phyloP scores from a whole-genome alignment of 2,888 invertebrate species.

The Terebella lapidaria region DNA sequence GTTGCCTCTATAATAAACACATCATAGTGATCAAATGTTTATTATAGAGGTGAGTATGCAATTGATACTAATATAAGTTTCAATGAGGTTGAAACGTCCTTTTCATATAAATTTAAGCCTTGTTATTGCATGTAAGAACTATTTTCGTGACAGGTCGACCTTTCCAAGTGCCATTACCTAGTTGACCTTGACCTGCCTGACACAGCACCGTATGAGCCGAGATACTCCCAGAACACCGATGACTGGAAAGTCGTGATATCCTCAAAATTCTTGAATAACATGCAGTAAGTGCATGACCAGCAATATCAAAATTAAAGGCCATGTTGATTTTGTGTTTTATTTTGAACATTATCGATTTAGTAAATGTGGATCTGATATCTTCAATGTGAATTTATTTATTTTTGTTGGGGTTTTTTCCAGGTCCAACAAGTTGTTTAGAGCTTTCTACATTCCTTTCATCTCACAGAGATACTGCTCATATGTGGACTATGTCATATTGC shows the following conservation, averaged over 20 bases:
- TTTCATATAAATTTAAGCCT: no score
- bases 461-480: constrained; percentile 38
- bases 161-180: constrained; percentile 76
- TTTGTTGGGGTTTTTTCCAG: constrained; percentile 25
- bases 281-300: constrained; percentile 56
- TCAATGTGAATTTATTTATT: neutral
- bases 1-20: no score
- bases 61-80: no score
- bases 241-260: constrained; percentile 70
- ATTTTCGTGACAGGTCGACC: constrained; percentile 60
- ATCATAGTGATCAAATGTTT: no score
- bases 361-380: neutral
- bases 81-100: no score
- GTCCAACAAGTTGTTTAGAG: constrained; percentile 63
- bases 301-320: neutral
- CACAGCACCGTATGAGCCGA: constrained; percentile 70
- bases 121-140: no score
- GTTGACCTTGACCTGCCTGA: constrained; percentile 73
- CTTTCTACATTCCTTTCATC: constrained; percentile 77
- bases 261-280: constrained; percentile 69
- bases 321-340: neutral
- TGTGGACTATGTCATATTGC: constrained; percentile 41
- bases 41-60: no score
- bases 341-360: neutral
- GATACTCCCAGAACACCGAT: constrained; percentile 66